Evolutionary conservation across 2,888 invertebrate genomes (phyloP), one percentile per base, ranked within the genome.

Genomic region (Anoplius nigerrimus): DNA sequence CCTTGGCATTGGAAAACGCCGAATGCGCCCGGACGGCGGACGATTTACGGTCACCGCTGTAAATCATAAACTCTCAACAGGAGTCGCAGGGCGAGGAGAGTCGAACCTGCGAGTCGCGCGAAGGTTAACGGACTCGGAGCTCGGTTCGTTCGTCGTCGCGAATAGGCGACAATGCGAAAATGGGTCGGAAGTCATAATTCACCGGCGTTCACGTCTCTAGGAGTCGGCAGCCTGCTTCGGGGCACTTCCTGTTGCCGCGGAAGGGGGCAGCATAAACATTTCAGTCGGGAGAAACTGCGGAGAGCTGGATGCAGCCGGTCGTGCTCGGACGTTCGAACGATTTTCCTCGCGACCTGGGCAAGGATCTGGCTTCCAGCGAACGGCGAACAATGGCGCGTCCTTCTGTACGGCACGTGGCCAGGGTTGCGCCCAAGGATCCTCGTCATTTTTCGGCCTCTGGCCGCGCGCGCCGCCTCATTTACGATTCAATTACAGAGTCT

Each of bases 131-230:
- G 66, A 67, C 20, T 48, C 52, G 8, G 27, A 45, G 59, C 60
- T 59, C 22, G 55, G 42, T 27, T 53, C 34, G 34, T 42, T 64
- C 58, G 53, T 43, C 46, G 18, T 46, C 59, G 59, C 58, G 67
- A 57, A 22, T 52, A 22, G 68, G 77, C 79, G 82, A 84, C 84
- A 84, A 85, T 84, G 77, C 80, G 80, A 81, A 86, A 85, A 83
- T 82, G 83, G 84, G 82, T 85, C 84, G 86, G 85, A 86, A 85
- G 87, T 85, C 84, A 86, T 87, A 86, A 84, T 83, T 87, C 80
- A 87, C 34, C 75, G 77, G 62, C 62, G 62, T 71, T 69, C 59
- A 54, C 66, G 66, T 72, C 66, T 59, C 75, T 62, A 66, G 52
- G 54, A 55, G 27, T 13, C 59, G 53, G 66, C 48, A 48, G 48